These are phyloP conservation scores for Oreochromis niloticus DNA, from an alignment of 2,113 vertebrate species.

Conservation along the genomic window DNA sequence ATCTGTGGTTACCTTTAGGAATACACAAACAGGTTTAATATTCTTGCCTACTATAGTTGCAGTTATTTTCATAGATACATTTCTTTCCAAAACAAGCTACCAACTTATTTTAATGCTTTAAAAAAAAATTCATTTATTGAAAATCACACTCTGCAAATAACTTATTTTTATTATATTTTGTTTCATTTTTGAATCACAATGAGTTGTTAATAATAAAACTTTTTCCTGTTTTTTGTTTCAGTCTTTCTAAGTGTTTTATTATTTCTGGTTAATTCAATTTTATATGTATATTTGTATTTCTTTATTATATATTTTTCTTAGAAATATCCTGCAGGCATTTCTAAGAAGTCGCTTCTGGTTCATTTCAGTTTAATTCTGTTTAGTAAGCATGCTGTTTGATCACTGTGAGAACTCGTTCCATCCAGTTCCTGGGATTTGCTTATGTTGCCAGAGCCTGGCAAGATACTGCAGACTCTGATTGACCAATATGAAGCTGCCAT, in stretches of 20 bases:
- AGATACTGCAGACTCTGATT: background rate
- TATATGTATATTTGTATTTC: background rate
- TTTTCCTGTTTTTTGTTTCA: accelerated
- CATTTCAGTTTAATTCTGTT: background rate
- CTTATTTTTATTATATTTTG: background rate
- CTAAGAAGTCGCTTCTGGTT: background rate
- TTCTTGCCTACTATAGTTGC: background rate
- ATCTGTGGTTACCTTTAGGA: background rate
- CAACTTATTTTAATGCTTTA: background rate
- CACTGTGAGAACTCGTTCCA: background rate
- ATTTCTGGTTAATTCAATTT: background rate
- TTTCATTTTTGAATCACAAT: background rate
- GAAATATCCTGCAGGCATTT: background rate
- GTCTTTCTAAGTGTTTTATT: background rate
- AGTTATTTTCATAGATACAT: background rate
- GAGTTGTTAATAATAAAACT: background rate
- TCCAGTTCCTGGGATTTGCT: background rate
- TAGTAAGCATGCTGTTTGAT: background rate
- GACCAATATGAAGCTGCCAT: background rate
- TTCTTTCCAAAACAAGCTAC: background rate
- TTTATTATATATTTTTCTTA: background rate
- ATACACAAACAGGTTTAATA: background rate
- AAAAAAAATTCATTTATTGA: background rate
- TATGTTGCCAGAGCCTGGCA: background rate
- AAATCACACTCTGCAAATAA: background rate